These are phyloP conservation scores for Notothenia rossii DNA, from an alignment of 2,113 vertebrate genomes.

Conservation along the genomic window DNA sequence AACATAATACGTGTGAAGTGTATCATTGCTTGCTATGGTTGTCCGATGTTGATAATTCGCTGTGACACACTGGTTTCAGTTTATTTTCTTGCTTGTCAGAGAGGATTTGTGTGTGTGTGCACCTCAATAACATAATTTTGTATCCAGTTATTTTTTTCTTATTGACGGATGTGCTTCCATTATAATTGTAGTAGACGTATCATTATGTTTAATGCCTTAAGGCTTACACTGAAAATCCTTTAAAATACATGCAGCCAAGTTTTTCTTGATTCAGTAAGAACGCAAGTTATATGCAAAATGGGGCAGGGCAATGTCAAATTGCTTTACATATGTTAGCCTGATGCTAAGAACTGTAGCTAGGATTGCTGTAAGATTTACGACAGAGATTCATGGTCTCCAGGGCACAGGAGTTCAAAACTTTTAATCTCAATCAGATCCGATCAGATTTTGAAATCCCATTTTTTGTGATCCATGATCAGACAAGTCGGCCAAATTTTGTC, in stretches of 20 bases:
- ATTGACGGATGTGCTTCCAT: background rate
- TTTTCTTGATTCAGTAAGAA: too few species aligned
- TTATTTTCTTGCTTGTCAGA: background rate
- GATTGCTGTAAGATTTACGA: too few species aligned
- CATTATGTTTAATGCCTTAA: background rate
- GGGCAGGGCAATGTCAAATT: too few species aligned
- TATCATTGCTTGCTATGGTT: background rate
- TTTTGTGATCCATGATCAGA: too few species aligned
- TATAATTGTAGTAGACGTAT: background rate
- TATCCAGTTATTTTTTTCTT: background rate
- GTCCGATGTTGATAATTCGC: background rate
- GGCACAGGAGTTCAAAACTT: too few species aligned
- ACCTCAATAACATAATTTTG: background rate
- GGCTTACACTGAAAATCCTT: background rate
- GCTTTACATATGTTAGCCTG: too few species aligned
- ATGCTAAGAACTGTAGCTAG: too few species aligned
- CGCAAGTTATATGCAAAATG: too few species aligned
- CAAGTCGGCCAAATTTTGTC: too few species aligned
- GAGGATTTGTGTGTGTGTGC: background rate
- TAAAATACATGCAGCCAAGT: background rate
- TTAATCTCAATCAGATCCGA: too few species aligned
- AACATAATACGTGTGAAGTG: background rate
- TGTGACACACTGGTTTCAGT: background rate
- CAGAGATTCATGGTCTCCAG: too few species aligned
- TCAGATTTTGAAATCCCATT: too few species aligned